Evolutionary conservation across 2,113 vertebrate genomes (phyloP), one percentile per base, ranked within the genome.

Genomic region (Apaloderma vittatum): DNA sequence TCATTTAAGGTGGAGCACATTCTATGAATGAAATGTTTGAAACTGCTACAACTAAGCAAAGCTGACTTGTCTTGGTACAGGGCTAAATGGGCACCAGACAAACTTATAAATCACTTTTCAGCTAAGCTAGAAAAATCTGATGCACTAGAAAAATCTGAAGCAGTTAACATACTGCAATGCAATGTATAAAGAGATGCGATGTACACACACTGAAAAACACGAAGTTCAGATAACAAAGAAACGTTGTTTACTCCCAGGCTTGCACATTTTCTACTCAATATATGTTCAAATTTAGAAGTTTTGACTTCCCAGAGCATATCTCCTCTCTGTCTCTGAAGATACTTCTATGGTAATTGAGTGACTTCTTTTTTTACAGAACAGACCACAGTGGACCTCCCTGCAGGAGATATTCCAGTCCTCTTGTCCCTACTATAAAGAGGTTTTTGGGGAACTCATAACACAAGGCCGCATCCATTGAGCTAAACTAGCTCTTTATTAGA

Each of bases 401-500:
- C 6, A 82, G 66, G 40, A 65, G 13, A 74, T 12, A 30, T 2
- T 76, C 36, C 37, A 55, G 43, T 34, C 37, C 30, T 32, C 7
- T 65, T 0, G 0, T 21, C 30, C 54, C 27, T 57, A 13, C 17
- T 26, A n/a, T 5, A 52, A 73, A 57, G 86, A 46, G 57, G 52
- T 40, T 81, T 79, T 68, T 26, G 12, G 57, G 32, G 45, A 87
- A 96, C 48, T 93, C 2, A 5, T 90, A 94, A 95, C 65, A 61
- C 62, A 89, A 82, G 76, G 46, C 27, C 0, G 1, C 46, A 61
- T 67, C 65, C 72, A 49, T 48, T 58, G 62, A 96, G 79, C 75
- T 76, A 82, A 81, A 90, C 59, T 89, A 46, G 87, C 16, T 90
- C 84, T 97, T 97, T 96, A 97, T 97, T 97, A 98, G 67, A 74